phyloP scores from a whole-genome alignment of 2,888 invertebrate species.

The Isotomurus palustris region DNA sequence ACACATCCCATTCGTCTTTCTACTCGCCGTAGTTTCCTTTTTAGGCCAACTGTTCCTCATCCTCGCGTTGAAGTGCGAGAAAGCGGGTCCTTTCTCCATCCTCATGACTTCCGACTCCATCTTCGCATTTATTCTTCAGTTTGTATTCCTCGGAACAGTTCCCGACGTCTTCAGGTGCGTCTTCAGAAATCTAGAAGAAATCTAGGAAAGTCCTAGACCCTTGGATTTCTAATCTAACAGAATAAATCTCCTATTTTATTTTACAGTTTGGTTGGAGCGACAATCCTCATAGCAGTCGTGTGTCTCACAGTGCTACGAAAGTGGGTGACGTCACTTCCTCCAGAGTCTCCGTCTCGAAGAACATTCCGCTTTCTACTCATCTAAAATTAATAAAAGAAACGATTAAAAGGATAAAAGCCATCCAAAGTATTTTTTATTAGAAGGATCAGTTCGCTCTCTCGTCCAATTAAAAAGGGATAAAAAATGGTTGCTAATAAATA shows the following conservation, averaged over 20 bases:
- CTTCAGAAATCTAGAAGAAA: background rate
- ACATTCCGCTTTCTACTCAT: too few relatives aligned
- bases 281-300: slow-evolving; percentile 15
- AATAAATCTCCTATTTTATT: background rate
- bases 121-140: slow-evolving; percentile 39
- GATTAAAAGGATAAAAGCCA: too few relatives aligned
- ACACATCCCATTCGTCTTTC: slow-evolving; percentile 15
- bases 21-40: slow-evolving; percentile 21
- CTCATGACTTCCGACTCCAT: slow-evolving; percentile 23
- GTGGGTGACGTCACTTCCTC: slow-evolving; percentile 20
- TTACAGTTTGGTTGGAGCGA: slow-evolving; percentile 25
- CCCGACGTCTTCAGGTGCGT: slow-evolving; percentile 35
- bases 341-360: slow-evolving; percentile 10
- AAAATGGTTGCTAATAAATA: too few relatives aligned
- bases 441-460: too few relatives aligned
- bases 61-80: slow-evolving; percentile 35
- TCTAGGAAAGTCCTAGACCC: too few relatives aligned
- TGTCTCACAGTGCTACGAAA: slow-evolving; percentile 19
- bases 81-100: slow-evolving; percentile 33
- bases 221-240: too few relatives aligned
- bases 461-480: too few relatives aligned
- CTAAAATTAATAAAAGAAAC: too few relatives aligned
- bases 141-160: slow-evolving; percentile 23
- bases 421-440: too few relatives aligned
- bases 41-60: slow-evolving; percentile 26